phyloP scores from a whole-genome alignment of 2,113 vertebrate species.

The Arenaria interpres region DNA sequence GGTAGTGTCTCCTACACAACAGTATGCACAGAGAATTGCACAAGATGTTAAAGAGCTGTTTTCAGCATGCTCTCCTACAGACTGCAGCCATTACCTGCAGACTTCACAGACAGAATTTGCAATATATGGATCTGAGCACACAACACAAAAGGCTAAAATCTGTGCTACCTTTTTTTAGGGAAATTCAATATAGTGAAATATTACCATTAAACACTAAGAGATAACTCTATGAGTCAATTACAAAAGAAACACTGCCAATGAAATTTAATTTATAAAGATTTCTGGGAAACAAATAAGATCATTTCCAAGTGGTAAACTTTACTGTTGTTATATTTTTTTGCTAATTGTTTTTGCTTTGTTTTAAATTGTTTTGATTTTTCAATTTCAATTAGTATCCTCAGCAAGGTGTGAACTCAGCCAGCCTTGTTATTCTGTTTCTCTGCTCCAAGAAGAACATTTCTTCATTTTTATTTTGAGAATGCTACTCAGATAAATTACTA shows the following conservation, averaged over 20 bases:
- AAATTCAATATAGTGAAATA: neutral
- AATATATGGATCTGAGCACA: neutral
- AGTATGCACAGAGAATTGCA: neutral
- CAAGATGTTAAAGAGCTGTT: neutral
- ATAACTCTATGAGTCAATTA: neutral
- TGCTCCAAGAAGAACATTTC: neutral
- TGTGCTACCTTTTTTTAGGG: neutral
- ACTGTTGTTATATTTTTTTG: neutral
- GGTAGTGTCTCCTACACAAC: neutral
- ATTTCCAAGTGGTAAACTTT: neutral
- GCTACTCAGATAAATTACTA: neutral
- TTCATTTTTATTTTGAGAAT: neutral
- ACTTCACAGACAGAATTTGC: neutral
- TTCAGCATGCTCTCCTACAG: neutral
- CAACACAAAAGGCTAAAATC: neutral
- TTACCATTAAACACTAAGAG: neutral
- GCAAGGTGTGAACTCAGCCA: slow-evolving; percentile 14
- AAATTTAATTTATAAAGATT: neutral
- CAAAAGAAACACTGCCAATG: neutral
- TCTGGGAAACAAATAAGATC: neutral
- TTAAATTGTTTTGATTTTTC: slow-evolving; percentile 5
- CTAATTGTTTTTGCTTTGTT: neutral
- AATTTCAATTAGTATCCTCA: neutral
- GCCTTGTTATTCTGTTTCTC: neutral
- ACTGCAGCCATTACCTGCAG: neutral